Evolutionary conservation across 2,888 invertebrate species (phyloP), one percentile per base, ranked within the genome.

Genomic region (Rhogogaster chlorosoma): DNA sequence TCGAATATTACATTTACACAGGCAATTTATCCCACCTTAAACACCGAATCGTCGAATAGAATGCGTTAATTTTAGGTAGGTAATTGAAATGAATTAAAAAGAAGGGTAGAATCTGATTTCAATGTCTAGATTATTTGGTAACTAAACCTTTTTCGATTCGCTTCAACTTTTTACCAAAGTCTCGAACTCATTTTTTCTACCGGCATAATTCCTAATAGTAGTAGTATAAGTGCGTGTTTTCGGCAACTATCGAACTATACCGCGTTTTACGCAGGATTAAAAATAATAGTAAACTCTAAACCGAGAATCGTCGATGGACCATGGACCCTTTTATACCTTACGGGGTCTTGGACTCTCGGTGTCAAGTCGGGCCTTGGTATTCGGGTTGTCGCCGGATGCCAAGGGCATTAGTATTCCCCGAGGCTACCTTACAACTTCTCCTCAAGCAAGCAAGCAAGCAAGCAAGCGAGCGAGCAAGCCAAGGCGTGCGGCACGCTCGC

Each of bases 381-480:
- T 73, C 78, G 84, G 78, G 67, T 84, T 78, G 84, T 84, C 84
- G 83, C 83, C 85, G 85, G 85, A 85, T 85, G 83, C 83, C 85
- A 85, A 70, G 83, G 85, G 85, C 85, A 85, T 85, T 85, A 85
- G 85, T 85, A 85, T 85, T 85, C 85, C 85, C 71, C 64, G 85
- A 85, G 85, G 85, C 85, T 83, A 75, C 75, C 85, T 85, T 83
- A 83, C 83, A 83, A 83, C 85, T 83, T 83, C 73, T 71, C 85
- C 83, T 57, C 57, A 26, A 45, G 42, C 53, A 53, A 53, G 53
- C 53, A 80, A 57, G 61, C 78, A 36, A 57, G 61, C 78, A 38
- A 45, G 78, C 82, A 22, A 45, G 49, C 45, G 15, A 45, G 36
- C 57, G 42, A 38, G 22, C 45, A 45, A 15, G 45, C 45, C 57